A percentile compares a stretch with the other conserved stretches of the same genome.
Evolutionary conservation across 2,797 vertebrate genomes (phyloP).

Genomic region (Helicolenus hilgendorfi): DNA sequence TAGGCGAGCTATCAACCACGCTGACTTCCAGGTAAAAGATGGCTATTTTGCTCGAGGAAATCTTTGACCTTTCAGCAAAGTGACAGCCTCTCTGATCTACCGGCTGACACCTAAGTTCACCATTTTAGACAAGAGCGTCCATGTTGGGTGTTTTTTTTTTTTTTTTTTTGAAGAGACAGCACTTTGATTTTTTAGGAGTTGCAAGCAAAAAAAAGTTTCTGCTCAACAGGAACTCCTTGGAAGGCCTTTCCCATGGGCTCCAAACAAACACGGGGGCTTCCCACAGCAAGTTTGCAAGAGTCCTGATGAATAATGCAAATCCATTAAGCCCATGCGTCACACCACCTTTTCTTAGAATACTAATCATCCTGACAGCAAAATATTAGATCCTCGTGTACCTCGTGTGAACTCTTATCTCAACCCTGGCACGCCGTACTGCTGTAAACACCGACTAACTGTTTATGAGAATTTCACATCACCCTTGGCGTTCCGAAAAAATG

Average conservation of each 20-base stretch:
- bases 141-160: constrained; percentile 8
- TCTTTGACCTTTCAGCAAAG: constrained; percentile 24
- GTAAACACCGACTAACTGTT: constrained; percentile 31
- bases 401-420: constrained; percentile 58
- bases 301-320: constrained; percentile 72
- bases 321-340: constrained; percentile 58
- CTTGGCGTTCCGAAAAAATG: background rate
- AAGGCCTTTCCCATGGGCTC: constrained; percentile 41
- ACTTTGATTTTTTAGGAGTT: constrained; percentile 57
- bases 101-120: constrained; percentile 28
- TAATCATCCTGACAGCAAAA: constrained; percentile 49
- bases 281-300: constrained; percentile 42
- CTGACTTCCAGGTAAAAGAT: background rate
- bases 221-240: constrained; percentile 34
- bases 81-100: constrained; percentile 59
- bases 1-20: background rate
- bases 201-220: constrained; percentile 72
- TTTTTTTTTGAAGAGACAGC: constrained; percentile 51
- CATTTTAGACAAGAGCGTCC: constrained; percentile 13
- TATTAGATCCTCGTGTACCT: constrained; percentile 32
- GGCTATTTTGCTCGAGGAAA: background rate
- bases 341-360: constrained; percentile 61
- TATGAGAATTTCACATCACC: constrained; percentile 25
- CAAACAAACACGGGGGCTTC: constrained; percentile 49
- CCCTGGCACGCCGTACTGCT: background rate